Evolutionary conservation across 23 tunicate genomes (phyloP), one percentile per base, ranked within the genome.

Genomic region (Trididemnum clinides): DNA sequence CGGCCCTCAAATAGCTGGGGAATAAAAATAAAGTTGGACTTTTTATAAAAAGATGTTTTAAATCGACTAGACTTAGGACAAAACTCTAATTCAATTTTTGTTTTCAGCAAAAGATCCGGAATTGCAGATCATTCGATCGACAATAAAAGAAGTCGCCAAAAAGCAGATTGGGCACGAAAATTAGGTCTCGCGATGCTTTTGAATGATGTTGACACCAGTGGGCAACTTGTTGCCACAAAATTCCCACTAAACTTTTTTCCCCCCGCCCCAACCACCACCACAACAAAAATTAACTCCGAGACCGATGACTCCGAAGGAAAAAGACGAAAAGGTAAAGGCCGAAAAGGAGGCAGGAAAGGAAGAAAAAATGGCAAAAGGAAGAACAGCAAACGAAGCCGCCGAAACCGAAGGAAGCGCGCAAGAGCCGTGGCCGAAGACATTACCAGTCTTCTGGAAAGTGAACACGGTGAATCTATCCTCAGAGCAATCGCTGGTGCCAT

Each of bases 401-500:
- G 66, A 15, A 59, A 59, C 21, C 66, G 66, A 59, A 10, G 54
- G 54, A 12, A 28, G 22, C 3, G 25, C 20, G 22, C 5, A 10
- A 4, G 25, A 10, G 66, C 66, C 27, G 66, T 59, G 3, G 66
- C 63, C 28, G 51, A 81, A 12, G 32, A 34, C 33, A 34, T 81
- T 36, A 51, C 33, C 12, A 63, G 6, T 18, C n/a, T 81, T 1
- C 51, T 81, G n/a, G 51, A 81, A 34, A 36, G 74, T 26, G 74
- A 62, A 2, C 51, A 62, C 29, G 85, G 75, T 18, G 74, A 62
- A 26, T 29, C 15, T 1, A 64, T 81, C 22, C 33, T 81, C 29
- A 18, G 25, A 27, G 85, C 75, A n/a, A 81, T 81, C 29, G 85
- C 64, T 12, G 66, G 66, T 19, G 66, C 66, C 22, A 4, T 59